These are phyloP conservation scores for Podarcis muralis DNA, from an alignment of 2,113 vertebrate genomes.

Conservation along the genomic window DNA sequence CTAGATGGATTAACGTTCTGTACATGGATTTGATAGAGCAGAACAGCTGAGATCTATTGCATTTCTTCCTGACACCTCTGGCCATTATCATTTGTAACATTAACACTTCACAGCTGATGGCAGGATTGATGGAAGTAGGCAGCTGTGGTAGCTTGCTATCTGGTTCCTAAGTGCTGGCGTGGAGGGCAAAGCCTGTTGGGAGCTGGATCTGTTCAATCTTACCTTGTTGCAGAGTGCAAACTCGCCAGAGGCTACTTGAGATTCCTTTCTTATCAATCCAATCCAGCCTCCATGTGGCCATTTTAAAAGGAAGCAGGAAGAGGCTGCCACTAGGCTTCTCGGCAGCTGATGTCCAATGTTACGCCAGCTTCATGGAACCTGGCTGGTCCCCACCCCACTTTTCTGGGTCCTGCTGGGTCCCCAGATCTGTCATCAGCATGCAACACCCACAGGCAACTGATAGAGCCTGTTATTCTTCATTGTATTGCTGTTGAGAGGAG, in stretches of 20 bases:
- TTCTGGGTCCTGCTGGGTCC: not conserved
- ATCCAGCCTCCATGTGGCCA: too few relatives aligned
- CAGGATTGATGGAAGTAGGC: not conserved
- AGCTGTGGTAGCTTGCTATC: too few relatives aligned
- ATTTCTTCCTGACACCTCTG: slow-evolving; percentile 10
- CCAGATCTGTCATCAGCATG: not conserved
- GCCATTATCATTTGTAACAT: not conserved
- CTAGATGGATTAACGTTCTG: slow-evolving; percentile 5
- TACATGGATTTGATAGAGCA: slow-evolving; percentile 9
- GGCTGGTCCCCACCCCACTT: not conserved
- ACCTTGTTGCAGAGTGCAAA: too few relatives aligned
- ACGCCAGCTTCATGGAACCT: too few relatives aligned
- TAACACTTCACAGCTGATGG: not conserved
- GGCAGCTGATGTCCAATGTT: not conserved
- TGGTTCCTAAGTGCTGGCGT: not conserved
- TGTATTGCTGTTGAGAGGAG: not conserved
- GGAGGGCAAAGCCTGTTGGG: not conserved
- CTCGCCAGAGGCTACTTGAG: not conserved
- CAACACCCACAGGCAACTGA: not conserved
- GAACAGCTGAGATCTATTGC: slow-evolving; percentile 8
- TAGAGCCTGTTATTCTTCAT: not conserved
- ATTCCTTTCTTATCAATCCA: not conserved
- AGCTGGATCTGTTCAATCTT: too few relatives aligned
- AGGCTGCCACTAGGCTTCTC: too few relatives aligned
- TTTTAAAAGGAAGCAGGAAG: not conserved